These are phyloP conservation scores for Drepanosiphum platanoidis DNA, from an alignment of 2,888 invertebrate species.

Conservation along the genomic window DNA sequence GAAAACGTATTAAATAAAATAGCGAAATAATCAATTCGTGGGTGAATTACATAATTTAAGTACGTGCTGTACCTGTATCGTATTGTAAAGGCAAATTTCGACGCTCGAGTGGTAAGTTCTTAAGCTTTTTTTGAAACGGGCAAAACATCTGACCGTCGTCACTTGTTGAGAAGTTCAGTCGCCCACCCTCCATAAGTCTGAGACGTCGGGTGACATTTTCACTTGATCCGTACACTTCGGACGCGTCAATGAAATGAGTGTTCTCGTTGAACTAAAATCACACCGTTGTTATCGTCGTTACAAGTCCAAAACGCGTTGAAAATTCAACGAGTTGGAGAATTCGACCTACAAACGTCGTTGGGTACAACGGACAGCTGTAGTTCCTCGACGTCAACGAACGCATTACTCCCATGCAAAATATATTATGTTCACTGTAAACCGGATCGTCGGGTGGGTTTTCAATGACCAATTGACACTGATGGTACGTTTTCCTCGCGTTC, in stretches of 20 bases:
- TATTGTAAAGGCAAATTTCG: background rate
- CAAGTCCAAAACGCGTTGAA: background rate
- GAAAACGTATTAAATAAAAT: too few species aligned
- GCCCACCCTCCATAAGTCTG: slow-evolving; percentile 14
- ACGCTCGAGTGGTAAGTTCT: background rate
- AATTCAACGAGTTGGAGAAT: background rate
- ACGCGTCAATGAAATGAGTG: slow-evolving; percentile 65
- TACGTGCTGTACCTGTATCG: slow-evolving; percentile 53
- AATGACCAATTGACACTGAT: slow-evolving; percentile 59
- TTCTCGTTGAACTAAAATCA: slow-evolving; percentile 64
- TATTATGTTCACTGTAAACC: slow-evolving; percentile 64
- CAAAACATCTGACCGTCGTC: slow-evolving; percentile 39
- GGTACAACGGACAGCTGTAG: slow-evolving; percentile 41
- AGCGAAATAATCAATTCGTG: too few species aligned
- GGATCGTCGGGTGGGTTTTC: slow-evolving; percentile 65
- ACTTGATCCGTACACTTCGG: slow-evolving; percentile 65
- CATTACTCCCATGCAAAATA: slow-evolving; percentile 64
- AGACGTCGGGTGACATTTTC: slow-evolving; percentile 55
- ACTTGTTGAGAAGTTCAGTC: background rate
- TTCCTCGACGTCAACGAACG: slow-evolving; percentile 72
- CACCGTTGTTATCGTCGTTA: background rate
- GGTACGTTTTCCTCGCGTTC: background rate
- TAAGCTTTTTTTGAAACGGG: background rate
- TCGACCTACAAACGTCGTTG: slow-evolving; percentile 27
- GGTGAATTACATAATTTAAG: too few species aligned